Conservation (phyloP, 2,797 vertebrate species). For the Diplodus sargus region DNA sequence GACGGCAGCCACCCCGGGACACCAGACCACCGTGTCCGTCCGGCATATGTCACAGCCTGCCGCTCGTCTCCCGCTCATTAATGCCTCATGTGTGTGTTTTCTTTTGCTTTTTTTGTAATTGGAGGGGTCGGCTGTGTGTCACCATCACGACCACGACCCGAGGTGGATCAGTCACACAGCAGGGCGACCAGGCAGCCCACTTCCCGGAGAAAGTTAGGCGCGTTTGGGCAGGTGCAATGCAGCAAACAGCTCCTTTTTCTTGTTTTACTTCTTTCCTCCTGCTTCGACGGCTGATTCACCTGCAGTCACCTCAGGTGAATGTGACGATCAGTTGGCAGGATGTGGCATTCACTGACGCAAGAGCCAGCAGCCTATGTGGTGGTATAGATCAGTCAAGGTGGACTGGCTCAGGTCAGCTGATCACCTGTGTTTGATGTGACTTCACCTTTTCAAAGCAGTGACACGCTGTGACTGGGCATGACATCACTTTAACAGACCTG, state of each 20-base stretch:
- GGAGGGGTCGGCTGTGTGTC: neutral
- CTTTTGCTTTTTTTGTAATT: neutral
- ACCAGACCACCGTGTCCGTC: slow-evolving; percentile 1
- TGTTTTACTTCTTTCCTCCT: slow-evolving; percentile 15
- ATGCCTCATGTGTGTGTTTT: slow-evolving; percentile 17
- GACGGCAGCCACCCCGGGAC: neutral
- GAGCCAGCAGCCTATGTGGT: neutral
- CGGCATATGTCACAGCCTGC: slow-evolving; percentile 59
- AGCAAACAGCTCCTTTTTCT: slow-evolving; percentile 70
- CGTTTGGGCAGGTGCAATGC: slow-evolving; percentile 82
- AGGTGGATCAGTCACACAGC: slow-evolving; percentile 40
- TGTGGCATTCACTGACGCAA: slow-evolving; percentile 19
- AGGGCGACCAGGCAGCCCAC: slow-evolving; percentile 56
- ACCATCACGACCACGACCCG: slow-evolving; percentile 55
- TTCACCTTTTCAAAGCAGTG: neutral
- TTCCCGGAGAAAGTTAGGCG: slow-evolving; percentile 70
- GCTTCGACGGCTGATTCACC: slow-evolving; percentile 32
- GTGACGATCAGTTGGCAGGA: neutral
- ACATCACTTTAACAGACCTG: neutral
- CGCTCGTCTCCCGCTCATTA: slow-evolving; percentile 10
- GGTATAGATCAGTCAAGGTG: neutral
- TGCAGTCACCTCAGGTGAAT: slow-evolving; percentile 28
- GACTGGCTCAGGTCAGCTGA: neutral
- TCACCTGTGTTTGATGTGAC: slow-evolving; percentile 5
- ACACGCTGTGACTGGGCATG: neutral